These are phyloP conservation scores for Mixornis gularis DNA, from an alignment of 2,113 vertebrate species.

Conservation along the genomic window DNA sequence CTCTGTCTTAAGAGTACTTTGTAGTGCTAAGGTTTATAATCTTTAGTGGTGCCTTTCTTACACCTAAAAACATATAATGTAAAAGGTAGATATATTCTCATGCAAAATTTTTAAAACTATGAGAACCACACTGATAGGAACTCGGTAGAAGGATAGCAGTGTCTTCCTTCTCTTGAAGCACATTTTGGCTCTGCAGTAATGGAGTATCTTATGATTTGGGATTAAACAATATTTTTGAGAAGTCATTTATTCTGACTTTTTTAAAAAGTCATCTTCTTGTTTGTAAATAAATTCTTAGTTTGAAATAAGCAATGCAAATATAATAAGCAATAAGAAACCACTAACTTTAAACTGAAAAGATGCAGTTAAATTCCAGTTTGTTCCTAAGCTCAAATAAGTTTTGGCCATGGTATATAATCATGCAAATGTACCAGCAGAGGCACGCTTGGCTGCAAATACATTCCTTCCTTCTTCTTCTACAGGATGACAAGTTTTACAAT, in stretches of 20 bases:
- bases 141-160: neutral
- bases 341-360: neutral
- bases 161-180: neutral
- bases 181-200: neutral
- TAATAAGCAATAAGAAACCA: neutral
- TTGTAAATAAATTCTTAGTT: neutral
- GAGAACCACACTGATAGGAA: neutral
- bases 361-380: neutral
- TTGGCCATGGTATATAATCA: neutral
- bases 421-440: neutral
- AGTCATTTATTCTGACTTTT: neutral
- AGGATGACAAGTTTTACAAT: neutral
- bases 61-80: rapidly evolving
- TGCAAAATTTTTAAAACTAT: neutral
- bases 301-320: neutral
- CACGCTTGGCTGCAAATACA: neutral
- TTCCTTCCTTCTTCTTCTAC: neutral
- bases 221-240: neutral
- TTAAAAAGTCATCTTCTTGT: neutral
- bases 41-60: neutral
- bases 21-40: neutral
- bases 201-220: neutral
- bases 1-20: neutral
- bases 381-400: neutral
- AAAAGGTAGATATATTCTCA: neutral